Base-by-base conservation (phyloP, 2,888 invertebrate genomes). In the Sesamia inferens region DNA sequence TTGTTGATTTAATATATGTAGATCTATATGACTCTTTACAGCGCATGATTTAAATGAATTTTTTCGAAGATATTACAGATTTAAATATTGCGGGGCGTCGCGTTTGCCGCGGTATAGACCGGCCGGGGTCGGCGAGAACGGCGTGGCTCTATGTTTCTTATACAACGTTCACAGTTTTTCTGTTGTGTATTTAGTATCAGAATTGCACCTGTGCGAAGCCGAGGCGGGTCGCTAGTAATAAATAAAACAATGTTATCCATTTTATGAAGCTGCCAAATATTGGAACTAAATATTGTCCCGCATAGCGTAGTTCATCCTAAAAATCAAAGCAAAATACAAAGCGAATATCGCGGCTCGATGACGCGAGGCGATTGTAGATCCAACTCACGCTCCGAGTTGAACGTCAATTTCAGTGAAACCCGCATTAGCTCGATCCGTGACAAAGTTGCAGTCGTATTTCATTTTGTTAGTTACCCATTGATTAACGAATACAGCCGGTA, bases 341-440 rank as follows among this genome's bases (percentile, higher is more conserved):
- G 54, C 54, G n/a, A 61, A 10, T 14, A 8, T 42, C 31, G 7
- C 57, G 39, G 31, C 42, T 61, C 71, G 71, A 48, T 81, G 81
- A 76, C 54, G 81, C 64, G 70, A n/a, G 10, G 13, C 65, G 57
- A 81, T 79, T 66, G 81, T 55, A 57, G 47, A 79, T 81, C 71
- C 81, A 19, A 44, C 54, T 14, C 78, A 81, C 79, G 65, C 10
- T 31, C 19, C 48, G 16, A 48, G 58, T 58, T 62, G 44, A 68
- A 77, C 61, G 82, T 81, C 79, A 71, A 71, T 77, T 68, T 54
- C 77, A 81, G 78, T 62, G 78, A 79, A 68, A 71, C 68, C 68
- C 54, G 71, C 54, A 81, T 81, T 71, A 79, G n/a, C 24, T 8
- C n/a, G 66, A 70, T 75, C 58, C 54, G 58, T 81, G 81, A 71